These are phyloP conservation scores for Chrysodeixis includens DNA, from an alignment of 2,888 invertebrate species.

Conservation along the genomic window DNA sequence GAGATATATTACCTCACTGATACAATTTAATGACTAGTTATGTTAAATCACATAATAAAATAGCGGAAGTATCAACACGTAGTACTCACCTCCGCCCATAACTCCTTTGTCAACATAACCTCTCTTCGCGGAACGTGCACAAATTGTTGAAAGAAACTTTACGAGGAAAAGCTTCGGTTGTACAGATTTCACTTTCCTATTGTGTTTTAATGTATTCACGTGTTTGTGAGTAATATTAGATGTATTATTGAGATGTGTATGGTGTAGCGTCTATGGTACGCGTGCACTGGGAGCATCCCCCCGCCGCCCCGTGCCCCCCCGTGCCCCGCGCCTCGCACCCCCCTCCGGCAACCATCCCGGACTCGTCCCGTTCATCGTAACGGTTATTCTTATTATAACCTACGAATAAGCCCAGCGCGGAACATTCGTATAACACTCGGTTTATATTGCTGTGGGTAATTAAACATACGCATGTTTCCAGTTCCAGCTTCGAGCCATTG, in stretches of 20 bases:
- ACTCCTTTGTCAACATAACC: constrained; percentile 84
- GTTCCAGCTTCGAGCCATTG: neutral
- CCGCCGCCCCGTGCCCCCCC: constrained; percentile 20
- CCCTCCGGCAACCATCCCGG: constrained; percentile 69
- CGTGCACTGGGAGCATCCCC: constrained; percentile 47
- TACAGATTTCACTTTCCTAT: constrained; percentile 48
- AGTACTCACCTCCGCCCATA: constrained; percentile 74
- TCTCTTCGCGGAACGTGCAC: constrained; percentile 58
- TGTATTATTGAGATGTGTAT: constrained; percentile 26
- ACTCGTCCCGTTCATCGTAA: constrained; percentile 65
- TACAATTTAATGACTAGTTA: constrained; percentile 35
- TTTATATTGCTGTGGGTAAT: constrained; percentile 10
- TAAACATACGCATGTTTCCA: neutral
- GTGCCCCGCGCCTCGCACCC: constrained; percentile 31
- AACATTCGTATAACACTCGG: constrained; percentile 22
- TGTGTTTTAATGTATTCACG: constrained; percentile 45
- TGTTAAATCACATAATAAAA: constrained; percentile 23
- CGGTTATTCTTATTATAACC: constrained; percentile 81
- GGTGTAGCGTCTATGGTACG: constrained; percentile 51
- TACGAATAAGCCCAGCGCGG: constrained; percentile 44
- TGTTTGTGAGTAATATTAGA: constrained; percentile 34
- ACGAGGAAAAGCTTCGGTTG: constrained; percentile 26
- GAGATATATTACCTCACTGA: constrained; percentile 11
- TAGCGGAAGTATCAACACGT: constrained; percentile 29
- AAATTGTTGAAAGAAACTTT: constrained; percentile 31